Percentiles rank a stretch among this genome's conserved stretches.
Evolutionary conservation across 2,797 vertebrate species (phyloP).

Genomic region (Florisuga fusca): DNA sequence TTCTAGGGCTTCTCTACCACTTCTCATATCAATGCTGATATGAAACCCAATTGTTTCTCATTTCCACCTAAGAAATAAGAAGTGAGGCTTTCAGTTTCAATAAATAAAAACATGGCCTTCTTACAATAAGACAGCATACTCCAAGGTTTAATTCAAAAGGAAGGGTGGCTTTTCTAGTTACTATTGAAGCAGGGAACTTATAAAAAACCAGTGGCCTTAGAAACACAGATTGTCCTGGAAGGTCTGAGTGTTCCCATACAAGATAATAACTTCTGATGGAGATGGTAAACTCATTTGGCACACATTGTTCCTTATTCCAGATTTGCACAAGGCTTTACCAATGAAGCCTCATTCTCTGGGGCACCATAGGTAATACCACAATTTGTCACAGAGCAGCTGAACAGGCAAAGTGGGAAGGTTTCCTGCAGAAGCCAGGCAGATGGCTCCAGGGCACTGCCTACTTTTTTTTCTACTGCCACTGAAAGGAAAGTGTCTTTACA

Average conservation of each 20-base stretch:
- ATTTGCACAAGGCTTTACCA: not conserved
- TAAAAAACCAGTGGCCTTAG: not conserved
- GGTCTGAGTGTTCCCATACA: not conserved
- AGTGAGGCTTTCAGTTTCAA: not conserved
- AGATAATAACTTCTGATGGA: not conserved
- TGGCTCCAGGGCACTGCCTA: not conserved
- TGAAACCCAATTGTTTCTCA: not conserved
- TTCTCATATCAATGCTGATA: not conserved
- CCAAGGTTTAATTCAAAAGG: not conserved
- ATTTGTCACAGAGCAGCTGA: not conserved
- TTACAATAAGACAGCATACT: not conserved
- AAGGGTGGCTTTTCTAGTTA: not conserved
- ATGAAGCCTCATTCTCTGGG: not conserved
- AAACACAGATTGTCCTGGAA: not conserved
- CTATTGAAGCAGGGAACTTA: not conserved
- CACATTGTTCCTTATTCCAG: not conserved
- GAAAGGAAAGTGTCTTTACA: not conserved
- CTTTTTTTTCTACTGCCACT: not conserved
- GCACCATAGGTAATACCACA: not conserved
- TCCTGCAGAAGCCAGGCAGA: not conserved
- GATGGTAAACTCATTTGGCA: not conserved
- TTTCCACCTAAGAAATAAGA: constrained; percentile 41
- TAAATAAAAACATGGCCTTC: not conserved
- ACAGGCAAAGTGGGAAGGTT: not conserved
- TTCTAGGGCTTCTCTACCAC: not conserved